Conservation (phyloP, 2,113 vertebrate genomes). For the Numenius arquata region DNA sequence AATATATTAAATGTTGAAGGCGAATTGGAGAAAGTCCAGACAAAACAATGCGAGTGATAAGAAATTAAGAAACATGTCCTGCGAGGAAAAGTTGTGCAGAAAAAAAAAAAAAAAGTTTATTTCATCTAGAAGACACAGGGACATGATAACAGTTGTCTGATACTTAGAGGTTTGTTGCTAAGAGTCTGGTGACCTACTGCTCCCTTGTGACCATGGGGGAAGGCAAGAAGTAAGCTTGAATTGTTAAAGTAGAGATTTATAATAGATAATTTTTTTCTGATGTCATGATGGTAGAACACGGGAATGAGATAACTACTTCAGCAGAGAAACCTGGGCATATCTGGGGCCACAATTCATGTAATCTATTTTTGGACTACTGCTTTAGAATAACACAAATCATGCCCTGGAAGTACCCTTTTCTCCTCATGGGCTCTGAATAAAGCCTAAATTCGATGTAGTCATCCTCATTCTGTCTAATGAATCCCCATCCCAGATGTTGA, state of each 20-base stretch:
- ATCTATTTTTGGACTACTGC: background rate
- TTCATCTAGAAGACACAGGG: background rate
- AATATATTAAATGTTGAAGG: background rate
- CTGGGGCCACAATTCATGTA: background rate
- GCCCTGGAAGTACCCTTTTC: background rate
- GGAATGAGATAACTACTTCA: background rate
- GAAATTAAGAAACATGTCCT: background rate
- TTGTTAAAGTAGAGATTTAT: background rate
- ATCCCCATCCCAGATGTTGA: constrained; percentile 28
- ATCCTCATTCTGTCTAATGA: background rate
- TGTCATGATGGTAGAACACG: background rate
- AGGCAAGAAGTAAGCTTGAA: background rate
- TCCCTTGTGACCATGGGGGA: background rate
- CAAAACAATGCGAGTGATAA: background rate
- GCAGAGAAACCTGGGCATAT: background rate
- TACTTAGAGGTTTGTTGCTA: background rate
- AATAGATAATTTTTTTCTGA: background rate
- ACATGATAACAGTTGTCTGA: background rate
- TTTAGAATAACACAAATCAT: background rate
- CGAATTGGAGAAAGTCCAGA: background rate
- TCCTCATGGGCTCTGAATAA: background rate
- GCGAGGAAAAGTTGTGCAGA: background rate
- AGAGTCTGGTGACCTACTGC: background rate
- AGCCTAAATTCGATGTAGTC: background rate
- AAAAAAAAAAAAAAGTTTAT: background rate